These are phyloP conservation scores for Branchinecta lindahli DNA, from an alignment of 1,140 invertebrate species.

Conservation along the genomic window DNA sequence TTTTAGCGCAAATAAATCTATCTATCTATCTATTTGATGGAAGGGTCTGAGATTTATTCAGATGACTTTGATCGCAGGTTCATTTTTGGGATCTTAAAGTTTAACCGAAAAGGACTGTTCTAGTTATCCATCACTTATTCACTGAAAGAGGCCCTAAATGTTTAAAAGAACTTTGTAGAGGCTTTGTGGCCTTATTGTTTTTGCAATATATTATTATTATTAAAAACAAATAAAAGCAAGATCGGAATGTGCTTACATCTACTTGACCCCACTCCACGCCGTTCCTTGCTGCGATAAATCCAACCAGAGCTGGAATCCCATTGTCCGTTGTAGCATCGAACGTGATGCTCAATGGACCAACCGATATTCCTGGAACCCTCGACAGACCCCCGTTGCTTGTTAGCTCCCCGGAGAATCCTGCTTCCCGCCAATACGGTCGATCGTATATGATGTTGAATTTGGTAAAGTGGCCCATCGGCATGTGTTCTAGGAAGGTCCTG, in stretches of 20 bases:
- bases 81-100: too few relatives aligned
- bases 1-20: too few relatives aligned
- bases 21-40: too few relatives aligned
- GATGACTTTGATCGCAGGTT: too few relatives aligned
- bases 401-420: slow-evolving; percentile 33
- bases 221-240: too few relatives aligned
- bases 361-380: slow-evolving; percentile 24
- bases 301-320: slow-evolving; percentile 32
- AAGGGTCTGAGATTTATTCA: too few relatives aligned
- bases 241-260: slow-evolving; percentile 20
- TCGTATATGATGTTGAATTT: slow-evolving; percentile 33
- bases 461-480: slow-evolving; percentile 30
- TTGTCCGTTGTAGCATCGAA: slow-evolving; percentile 33
- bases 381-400: slow-evolving; percentile 30
- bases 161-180: too few relatives aligned
- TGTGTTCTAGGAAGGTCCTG: slow-evolving; percentile 27
- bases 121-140: too few relatives aligned
- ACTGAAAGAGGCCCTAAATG: too few relatives aligned
- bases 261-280: slow-evolving; percentile 26
- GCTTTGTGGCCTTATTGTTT: too few relatives aligned
- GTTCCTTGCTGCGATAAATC: slow-evolving; percentile 32
- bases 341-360: slow-evolving; percentile 30
- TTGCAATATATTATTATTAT: too few relatives aligned
- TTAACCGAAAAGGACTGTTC: too few relatives aligned
- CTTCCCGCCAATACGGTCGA: slow-evolving; percentile 33